Evolutionary conservation across 2,113 vertebrate species (phyloP), one percentile per base, ranked within the genome.

Genomic region (Oxyruncus cristatus): DNA sequence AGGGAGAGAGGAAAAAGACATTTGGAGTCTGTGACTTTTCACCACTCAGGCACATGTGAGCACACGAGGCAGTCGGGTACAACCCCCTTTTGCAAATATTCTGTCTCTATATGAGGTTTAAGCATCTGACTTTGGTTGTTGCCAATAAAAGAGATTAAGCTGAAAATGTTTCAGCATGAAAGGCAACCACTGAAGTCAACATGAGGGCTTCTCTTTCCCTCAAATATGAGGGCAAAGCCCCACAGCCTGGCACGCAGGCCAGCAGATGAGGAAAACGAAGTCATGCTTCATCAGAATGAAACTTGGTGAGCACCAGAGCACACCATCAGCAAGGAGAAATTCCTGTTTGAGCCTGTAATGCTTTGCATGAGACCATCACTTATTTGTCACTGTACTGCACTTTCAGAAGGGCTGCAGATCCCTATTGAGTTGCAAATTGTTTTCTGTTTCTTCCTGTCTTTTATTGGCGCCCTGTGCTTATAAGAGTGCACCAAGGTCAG

Each of bases 61-160:
- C 86, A 68, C 94, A 70, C 3, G 14, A 94, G 91, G 72, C 32
- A 75, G 91, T 50, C 32, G 32, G 28, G 68, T 95, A 81, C 97
- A 98, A 98, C 96, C 95, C 93, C 93, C 93, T 85, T 94, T 97
- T 97, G 93, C 83, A 78, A 82, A 66, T 90, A 95, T 94, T 97
- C 97, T 19, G 78, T 61, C 42, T 83, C 84, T 78, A 86, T 72
- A 59, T 94, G 98, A 97, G 93, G 21, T 96, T 97, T 97, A 98
- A 98, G 81, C 92, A 90, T 97, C 96, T 98, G 97, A 88, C 96
- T 95, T 79, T 84, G 56, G 82, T 89, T 86, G 88, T 35, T 95
- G 98, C 97, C 96, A 98, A 58, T 94, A 89, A 85, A 81, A 95
- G 72, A 94, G 92, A 96, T 97, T 90, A 92, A 83, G 66, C 26